Evolutionary conservation across 2,113 vertebrate genomes (phyloP).

Genomic region (Heterocephalus glaber): DNA sequence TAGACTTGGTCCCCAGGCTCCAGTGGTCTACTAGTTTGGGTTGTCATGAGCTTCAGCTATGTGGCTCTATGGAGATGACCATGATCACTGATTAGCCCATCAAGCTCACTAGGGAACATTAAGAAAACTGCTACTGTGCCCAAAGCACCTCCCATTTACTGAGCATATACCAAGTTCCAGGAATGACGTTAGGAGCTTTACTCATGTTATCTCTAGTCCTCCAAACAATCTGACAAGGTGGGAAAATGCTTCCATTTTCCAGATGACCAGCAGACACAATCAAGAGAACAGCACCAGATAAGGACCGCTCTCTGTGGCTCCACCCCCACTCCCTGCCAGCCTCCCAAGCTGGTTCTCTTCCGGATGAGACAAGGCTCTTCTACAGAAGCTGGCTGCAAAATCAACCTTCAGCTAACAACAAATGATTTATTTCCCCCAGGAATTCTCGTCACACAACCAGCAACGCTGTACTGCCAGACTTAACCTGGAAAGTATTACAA

Average conservation of each 20-base stretch:
- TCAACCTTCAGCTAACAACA: neutral
- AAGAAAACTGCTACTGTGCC: neutral
- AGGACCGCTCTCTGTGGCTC: neutral
- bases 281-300: neutral
- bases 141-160: neutral
- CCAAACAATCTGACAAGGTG: neutral
- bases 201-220: neutral
- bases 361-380: neutral
- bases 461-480: neutral
- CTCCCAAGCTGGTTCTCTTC: neutral
- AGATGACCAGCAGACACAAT: neutral
- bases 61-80: neutral
- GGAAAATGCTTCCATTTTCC: neutral
- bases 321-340: neutral
- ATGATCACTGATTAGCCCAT: neutral
- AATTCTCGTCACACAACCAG: neutral
- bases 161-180: neutral
- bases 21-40: neutral
- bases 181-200: neutral
- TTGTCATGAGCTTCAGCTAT: neutral
- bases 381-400: neutral
- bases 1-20: neutral
- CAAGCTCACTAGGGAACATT: neutral
- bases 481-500: neutral
- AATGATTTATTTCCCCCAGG: neutral